Evolutionary conservation across 2,888 invertebrate species (phyloP).

Genomic region (Steinernema carpocapsae): DNA sequence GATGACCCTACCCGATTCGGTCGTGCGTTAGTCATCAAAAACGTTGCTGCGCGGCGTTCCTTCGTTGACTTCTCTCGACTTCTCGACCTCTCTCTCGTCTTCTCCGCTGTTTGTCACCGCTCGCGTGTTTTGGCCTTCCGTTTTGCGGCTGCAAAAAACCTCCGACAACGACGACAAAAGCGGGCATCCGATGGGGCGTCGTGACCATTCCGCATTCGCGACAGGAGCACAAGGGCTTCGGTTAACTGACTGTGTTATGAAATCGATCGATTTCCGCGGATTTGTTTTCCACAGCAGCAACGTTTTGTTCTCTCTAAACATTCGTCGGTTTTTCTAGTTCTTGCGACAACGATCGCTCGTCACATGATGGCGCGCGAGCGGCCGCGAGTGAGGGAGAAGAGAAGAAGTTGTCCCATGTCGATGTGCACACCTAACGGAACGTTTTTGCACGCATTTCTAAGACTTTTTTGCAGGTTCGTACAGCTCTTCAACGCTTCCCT

Average conservation of each 20-base stretch:
- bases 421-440: too few relatives aligned
- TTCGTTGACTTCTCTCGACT: background rate
- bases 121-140: too few relatives aligned
- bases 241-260: background rate
- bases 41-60: background rate
- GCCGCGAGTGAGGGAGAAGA: too few relatives aligned
- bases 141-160: too few relatives aligned
- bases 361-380: conserved; percentile 16
- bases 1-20: background rate
- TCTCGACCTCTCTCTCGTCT: background rate
- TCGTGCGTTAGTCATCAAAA: background rate
- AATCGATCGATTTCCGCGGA: background rate
- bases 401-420: too few relatives aligned
- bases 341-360: background rate
- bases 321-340: background rate
- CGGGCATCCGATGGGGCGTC: background rate
- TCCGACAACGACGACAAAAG: too few relatives aligned
- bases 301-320: conserved; percentile 13
- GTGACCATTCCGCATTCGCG: conserved; percentile 1
- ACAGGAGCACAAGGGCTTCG: too few relatives aligned
- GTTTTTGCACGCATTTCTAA: too few relatives aligned
- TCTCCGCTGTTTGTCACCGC: too few relatives aligned
- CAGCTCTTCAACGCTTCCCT: background rate
- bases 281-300: background rate
- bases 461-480: too few relatives aligned